These are phyloP conservation scores for Gryllus longicercus DNA, from an alignment of 2,888 invertebrate species.

Conservation along the genomic window DNA sequence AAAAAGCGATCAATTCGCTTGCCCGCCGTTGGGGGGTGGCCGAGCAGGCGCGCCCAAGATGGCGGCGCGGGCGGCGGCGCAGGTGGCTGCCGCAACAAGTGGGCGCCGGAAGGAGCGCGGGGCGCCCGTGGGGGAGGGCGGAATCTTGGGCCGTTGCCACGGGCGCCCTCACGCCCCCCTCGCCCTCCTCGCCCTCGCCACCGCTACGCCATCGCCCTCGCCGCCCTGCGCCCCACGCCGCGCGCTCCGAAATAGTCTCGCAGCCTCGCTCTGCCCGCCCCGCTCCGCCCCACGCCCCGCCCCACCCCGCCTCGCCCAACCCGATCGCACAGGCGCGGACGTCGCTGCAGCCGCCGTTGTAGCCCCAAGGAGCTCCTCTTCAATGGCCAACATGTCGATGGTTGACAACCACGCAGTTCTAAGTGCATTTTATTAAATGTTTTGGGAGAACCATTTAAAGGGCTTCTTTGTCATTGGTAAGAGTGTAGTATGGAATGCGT, in stretches of 20 bases:
- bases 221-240: background rate
- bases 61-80: slow-evolving; percentile 22
- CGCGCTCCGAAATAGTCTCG: background rate
- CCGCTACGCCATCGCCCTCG: background rate
- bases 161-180: background rate
- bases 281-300: background rate
- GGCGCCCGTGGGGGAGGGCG: background rate
- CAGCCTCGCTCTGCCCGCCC: background rate
- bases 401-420: no score
- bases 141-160: slow-evolving; percentile 33
- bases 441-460: no score
- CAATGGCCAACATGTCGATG: no score
- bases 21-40: background rate
- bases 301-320: no score
- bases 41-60: slow-evolving; percentile 30
- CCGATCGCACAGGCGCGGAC: no score
- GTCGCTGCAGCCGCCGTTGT: no score
- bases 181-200: background rate
- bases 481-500: no score
- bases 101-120: slow-evolving; percentile 21
- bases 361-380: no score
- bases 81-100: slow-evolving; percentile 33
- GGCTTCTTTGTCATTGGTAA: no score
- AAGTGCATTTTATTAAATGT: no score
- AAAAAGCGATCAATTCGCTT: no score